Evolutionary conservation across 2,888 invertebrate species (phyloP), one percentile per base, ranked within the genome.

Genomic region (Aspidiotus rigidus): DNA sequence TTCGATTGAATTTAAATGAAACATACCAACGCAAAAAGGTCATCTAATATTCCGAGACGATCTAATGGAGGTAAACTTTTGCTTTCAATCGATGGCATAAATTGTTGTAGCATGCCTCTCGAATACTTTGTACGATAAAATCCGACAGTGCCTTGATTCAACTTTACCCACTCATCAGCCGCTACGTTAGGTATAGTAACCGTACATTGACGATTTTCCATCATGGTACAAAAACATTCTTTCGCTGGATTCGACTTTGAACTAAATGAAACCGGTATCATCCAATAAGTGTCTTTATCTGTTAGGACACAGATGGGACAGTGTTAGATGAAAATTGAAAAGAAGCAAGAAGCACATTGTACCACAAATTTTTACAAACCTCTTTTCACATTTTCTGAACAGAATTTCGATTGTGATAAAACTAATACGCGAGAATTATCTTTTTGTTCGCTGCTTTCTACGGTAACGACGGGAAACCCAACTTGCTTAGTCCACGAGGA

Each of bases 401-500:
- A 88, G 78, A 95, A 94, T 78, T 92, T 91, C 74, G 86, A 85
- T 77, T 95, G 94, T 0, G 83, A 83, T 56, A 95, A 79, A 6
- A 83, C 83, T n/a, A 96, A 77, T 9, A 87, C 78, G 15, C 91
- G 82, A 72, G 86, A 82, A 0, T 84, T 85, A 64, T 81, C 81
- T 74, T 82, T 81, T 53, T 84, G 83, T 71, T 81, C 80, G 7
- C 86, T 71, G 53, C 74, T 75, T 53, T 75, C 74, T 7, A 83
- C 83, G 59, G 78, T 83, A 11, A 92, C 85, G 69, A 96, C 86
- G 0, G 97, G 97, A 77, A 92, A 97, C 55, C 98, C 97, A 85
- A 90, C 91, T 77, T 93, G 89, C 77, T 91, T 90, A 0, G 96
- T 97, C 98, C 98, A 99, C 17, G 92, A 90, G 8, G 90, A 89